Conservation (phyloP, 2,888 invertebrate species). For the Andrena flavipes region DNA sequence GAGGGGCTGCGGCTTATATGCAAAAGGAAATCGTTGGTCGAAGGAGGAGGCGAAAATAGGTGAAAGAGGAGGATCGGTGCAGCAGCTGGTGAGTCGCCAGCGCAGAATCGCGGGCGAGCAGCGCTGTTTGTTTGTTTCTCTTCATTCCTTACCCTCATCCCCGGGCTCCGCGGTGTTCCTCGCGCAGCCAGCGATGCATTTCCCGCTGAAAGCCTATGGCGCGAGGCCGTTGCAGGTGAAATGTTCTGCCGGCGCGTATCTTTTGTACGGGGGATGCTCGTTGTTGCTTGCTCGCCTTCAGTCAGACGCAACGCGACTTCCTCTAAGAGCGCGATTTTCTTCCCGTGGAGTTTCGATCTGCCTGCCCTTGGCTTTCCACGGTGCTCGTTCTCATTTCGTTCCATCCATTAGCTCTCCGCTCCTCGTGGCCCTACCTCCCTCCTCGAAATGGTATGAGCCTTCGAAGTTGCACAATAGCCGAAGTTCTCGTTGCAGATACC, state of each 20-base stretch:
- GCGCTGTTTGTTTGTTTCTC: slow-evolving; percentile 26
- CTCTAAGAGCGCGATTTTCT: slow-evolving; percentile 40
- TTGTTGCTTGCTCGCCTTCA: slow-evolving; percentile 27
- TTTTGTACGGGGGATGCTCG: slow-evolving; percentile 43
- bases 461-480: slow-evolving; percentile 49
- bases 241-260: slow-evolving; percentile 34
- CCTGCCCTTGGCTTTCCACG: slow-evolving; percentile 10
- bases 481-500: slow-evolving; percentile 17
- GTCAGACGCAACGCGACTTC: slow-evolving; percentile 35
- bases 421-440: not conserved
- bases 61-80: slow-evolving; percentile 22
- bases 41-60: not conserved
- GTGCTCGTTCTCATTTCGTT: slow-evolving; percentile 52
- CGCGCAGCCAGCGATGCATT: slow-evolving; percentile 51
- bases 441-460: slow-evolving; percentile 19
- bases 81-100: slow-evolving; percentile 13
- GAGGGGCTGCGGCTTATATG: not conserved
- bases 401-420: slow-evolving; percentile 54
- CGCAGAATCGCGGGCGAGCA: slow-evolving; percentile 20
- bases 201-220: slow-evolving; percentile 52
- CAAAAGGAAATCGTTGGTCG: slow-evolving; percentile 28
- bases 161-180: slow-evolving; percentile 13
- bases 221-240: slow-evolving; percentile 52
- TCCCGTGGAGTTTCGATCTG: slow-evolving; percentile 44
- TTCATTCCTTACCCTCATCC: slow-evolving; percentile 35